phyloP scores from a whole-genome alignment of 2,113 vertebrate species.

The Bufo bufo region DNA sequence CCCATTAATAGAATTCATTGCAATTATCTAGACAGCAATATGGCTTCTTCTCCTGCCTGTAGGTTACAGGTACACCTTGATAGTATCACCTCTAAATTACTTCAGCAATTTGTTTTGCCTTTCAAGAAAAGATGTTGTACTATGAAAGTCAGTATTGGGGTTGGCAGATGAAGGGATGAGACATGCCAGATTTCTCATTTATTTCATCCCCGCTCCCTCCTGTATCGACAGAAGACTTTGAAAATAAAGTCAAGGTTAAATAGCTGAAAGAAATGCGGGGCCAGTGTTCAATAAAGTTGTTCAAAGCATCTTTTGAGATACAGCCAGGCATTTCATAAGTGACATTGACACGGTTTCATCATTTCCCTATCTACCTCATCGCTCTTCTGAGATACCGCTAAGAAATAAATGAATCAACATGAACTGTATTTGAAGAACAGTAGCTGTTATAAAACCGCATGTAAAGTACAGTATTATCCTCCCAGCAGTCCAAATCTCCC shows the following conservation, averaged over 20 bases:
- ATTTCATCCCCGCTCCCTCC: background rate
- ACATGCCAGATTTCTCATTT: slow-evolving; percentile 12
- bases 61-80: background rate
- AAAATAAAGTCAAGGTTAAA: slow-evolving; percentile 30
- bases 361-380: slow-evolving; percentile 24
- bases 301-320: background rate
- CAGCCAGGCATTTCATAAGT: slow-evolving; percentile 16
- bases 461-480: slow-evolving; percentile 42
- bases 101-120: background rate
- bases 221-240: slow-evolving; percentile 14
- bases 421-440: slow-evolving; percentile 38
- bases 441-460: slow-evolving; percentile 10
- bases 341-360: slow-evolving; percentile 22
- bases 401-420: slow-evolving; percentile 38
- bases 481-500: slow-evolving; percentile 49
- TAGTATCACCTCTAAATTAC: slow-evolving; percentile 10
- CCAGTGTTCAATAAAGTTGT: slow-evolving; percentile 2
- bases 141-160: background rate
- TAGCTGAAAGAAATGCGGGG: background rate
- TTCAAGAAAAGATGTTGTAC: background rate
- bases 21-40: no score
- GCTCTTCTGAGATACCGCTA: background rate
- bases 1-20: no score
- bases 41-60: background rate
- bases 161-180: slow-evolving; percentile 37